These are phyloP conservation scores for Drosophila greeni DNA, from an alignment of 2,888 invertebrate genomes.

Conservation along the genomic window DNA sequence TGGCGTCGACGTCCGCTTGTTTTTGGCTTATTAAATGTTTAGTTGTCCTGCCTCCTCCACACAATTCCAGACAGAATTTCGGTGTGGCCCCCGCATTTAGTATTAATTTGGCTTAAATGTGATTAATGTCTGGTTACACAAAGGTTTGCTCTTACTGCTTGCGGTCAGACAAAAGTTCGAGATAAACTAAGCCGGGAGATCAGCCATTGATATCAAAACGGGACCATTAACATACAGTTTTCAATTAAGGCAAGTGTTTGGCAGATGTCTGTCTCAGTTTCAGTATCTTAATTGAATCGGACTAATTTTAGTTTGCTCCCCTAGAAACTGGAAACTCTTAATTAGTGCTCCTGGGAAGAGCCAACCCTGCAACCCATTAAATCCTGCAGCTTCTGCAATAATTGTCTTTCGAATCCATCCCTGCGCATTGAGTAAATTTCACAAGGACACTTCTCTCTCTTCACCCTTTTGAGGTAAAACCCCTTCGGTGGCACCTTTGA, in stretches of 20 bases:
- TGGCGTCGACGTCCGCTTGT: slow-evolving; percentile 57
- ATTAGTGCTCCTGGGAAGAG: background rate
- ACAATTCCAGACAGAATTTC: slow-evolving; percentile 32
- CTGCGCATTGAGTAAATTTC: background rate
- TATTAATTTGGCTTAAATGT: slow-evolving; percentile 65
- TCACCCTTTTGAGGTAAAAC: background rate
- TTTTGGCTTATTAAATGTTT: slow-evolving; percentile 68
- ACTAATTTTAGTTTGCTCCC: background rate
- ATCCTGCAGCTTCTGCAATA: background rate
- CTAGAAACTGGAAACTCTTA: too few species aligned
- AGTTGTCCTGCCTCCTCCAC: slow-evolving; percentile 35
- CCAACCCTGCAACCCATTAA: background rate
- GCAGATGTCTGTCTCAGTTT: background rate
- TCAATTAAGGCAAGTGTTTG: slow-evolving; percentile 25
- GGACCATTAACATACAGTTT: slow-evolving; percentile 25
- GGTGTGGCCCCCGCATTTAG: slow-evolving; percentile 44
- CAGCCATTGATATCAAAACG: slow-evolving; percentile 19
- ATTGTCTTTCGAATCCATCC: background rate
- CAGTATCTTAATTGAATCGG: background rate
- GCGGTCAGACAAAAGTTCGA: slow-evolving; percentile 7
- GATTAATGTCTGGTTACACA: slow-evolving; percentile 57
- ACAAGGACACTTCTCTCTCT: background rate
- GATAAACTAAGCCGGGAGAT: slow-evolving; percentile 33
- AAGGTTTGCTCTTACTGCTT: slow-evolving; percentile 17
- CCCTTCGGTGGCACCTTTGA: slow-evolving; percentile 24